Evolutionary conservation across 2,113 vertebrate genomes (phyloP), one percentile per base, ranked within the genome.

Genomic region (Eubucco bourcierii): DNA sequence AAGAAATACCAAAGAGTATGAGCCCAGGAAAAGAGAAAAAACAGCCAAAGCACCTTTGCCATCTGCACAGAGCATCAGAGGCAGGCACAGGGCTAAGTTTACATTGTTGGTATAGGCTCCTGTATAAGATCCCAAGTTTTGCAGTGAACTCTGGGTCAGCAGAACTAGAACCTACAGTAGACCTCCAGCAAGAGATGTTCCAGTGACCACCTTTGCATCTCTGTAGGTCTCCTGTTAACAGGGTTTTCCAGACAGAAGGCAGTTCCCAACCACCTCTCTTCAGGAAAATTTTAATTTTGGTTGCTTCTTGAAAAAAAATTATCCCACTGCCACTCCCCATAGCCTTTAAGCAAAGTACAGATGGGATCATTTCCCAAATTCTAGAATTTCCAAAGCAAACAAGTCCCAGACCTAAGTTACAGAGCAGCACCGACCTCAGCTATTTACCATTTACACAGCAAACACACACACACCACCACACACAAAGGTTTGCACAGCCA

Each of bases 391-490:
- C 87, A 78, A 63, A 67, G 47, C 63, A 68, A 77, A 29, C 12
- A 39, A 80, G 28, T n/a, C 59, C 56, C 60, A 87, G 25, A 3
- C 33, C 74, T 37, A 67, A 39, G 21, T 7, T 50, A 6, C 0
- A 77, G 24, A 41, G 56, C 68, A 87, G 68, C 56, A 33, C 39
- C 10, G 33, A 44, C 18, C 44, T 64, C 31, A 34, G 83, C 70
- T 72, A 12, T 84, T 90, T 8, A 6, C 29, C n/a, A 47, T 1
- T 56, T 47, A 52, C 47, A 52, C 1, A 19, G 75, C 60, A 70
- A 52, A 46, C 2, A 6, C 60, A 61, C 14, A 55, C 47, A 3
- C 4, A 7, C 5, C 53, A 24, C 29, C 1, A 2, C 2, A 4
- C 6, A 37, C 74, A 31, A 44, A 64, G 31, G 17, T 72, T 23